Evolutionary conservation across 2,797 vertebrate genomes (phyloP), one percentile per base, ranked within the genome.

Genomic region (Pyrocephalus nanus): DNA sequence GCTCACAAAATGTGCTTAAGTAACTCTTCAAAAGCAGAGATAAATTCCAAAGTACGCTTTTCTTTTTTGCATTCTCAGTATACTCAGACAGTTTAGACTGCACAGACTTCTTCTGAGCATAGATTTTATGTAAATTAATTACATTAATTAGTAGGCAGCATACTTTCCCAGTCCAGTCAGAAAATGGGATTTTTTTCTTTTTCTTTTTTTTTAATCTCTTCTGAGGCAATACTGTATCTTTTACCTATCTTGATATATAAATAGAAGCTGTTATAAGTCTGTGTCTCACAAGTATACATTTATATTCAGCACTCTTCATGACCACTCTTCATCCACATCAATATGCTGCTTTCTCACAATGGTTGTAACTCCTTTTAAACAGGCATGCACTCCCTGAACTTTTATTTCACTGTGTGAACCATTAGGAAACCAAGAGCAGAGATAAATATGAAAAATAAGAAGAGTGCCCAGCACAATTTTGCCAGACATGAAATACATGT

Each of bases 101-200:
- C 43, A 75, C 22, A 36, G 8, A 62, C 16, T 6, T 30, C n/a
- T 85, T 79, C 60, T 70, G 18, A 89, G 57, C 15, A 29, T 85
- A 66, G 45, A 36, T 55, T 91, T 85, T 55, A 73, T 80, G 75
- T 55, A 91, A 94, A 82, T 91, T 60, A 55, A 93, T 77, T 66
- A 73, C 47, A 19, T 47, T 88, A 85, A 82, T 91, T 67, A 92
- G 34, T 20, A 85, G 38, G 29, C 53, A 85, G 64, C 45, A 76
- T 19, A 57, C 19, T 66, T 90, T 94, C 45, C 27, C n/a, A 67
- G 26, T 29, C 25, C 9, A 58, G 30, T 67, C 32, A 84, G 53
- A 83, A 90, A 83, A 61, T 8, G 4, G 16, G 15, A 75, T 27
- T 34, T 7, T 18, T 54, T 32, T 25, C 18, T 73, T 74, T 25